Evolutionary conservation across 2,113 vertebrate species (phyloP).

Genomic region (Alaudala cheleensis): DNA sequence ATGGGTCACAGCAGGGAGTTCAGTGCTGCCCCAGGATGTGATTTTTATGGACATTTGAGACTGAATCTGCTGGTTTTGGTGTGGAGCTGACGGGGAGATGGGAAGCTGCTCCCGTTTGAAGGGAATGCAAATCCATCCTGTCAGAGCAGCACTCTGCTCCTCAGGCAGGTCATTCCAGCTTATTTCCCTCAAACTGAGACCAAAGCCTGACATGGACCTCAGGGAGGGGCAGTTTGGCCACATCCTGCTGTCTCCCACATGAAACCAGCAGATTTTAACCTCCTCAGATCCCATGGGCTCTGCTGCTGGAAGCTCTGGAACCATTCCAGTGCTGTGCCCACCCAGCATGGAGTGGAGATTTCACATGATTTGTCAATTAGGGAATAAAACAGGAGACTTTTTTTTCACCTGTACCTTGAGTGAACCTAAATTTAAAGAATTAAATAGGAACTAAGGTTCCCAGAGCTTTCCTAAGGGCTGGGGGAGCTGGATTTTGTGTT

Average conservation of each 20-base stretch:
- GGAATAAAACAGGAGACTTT: neutral
- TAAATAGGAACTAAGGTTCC: neutral
- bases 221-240: neutral
- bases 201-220: neutral
- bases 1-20: neutral
- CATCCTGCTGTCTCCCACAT: neutral
- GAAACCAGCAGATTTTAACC: neutral
- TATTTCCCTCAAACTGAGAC: neutral
- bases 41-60: neutral
- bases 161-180: neutral
- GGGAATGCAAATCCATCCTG: neutral
- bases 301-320: neutral
- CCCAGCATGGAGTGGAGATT: accelerated
- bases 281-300: neutral
- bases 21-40: neutral
- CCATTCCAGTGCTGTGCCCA: neutral
- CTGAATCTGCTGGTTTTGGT: neutral
- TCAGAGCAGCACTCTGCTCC: neutral
- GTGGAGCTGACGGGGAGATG: neutral
- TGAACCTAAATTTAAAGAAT: neutral
- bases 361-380: neutral
- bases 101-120: neutral
- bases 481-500: neutral
- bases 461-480: neutral
- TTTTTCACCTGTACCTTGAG: neutral